These are phyloP conservation scores for Lota lota DNA, from an alignment of 2,113 vertebrate genomes.

Conservation along the genomic window DNA sequence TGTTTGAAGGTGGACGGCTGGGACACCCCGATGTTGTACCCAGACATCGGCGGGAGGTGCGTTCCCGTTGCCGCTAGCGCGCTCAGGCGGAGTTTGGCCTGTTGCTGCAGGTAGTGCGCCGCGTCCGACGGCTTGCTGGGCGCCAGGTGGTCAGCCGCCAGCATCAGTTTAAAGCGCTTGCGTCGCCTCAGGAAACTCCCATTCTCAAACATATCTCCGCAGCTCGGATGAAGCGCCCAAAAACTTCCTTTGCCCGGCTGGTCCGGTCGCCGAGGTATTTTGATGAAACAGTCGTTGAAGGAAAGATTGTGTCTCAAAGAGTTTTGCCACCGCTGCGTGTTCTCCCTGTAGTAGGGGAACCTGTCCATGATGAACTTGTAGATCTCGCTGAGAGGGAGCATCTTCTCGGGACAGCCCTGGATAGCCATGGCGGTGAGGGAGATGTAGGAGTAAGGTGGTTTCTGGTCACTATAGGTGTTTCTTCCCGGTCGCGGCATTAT, in stretches of 20 bases:
- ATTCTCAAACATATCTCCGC: conserved; percentile 98
- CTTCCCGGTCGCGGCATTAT: conserved; percentile 90
- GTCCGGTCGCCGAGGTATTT: conserved; percentile 90
- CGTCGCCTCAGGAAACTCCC: conserved; percentile 91
- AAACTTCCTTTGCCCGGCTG: conserved; percentile 95
- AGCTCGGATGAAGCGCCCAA: conserved; percentile 93
- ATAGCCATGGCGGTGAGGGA: conserved; percentile 97
- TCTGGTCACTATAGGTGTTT: conserved; percentile 95
- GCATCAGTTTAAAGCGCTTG: conserved; percentile 91
- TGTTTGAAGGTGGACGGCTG: conserved; percentile 90
- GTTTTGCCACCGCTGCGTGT: conserved; percentile 97
- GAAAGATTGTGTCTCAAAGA: conserved; percentile 96
- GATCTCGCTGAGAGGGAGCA: conserved; percentile 94
- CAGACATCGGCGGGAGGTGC: conserved; percentile 81
- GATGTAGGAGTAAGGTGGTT: conserved; percentile 96
- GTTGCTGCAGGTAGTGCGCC: conserved; percentile 86
- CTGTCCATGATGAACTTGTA: conserved; percentile 98
- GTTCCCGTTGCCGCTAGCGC: conserved; percentile 82
- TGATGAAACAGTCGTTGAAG: conserved; percentile 97
- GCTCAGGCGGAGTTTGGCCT: conserved; percentile 88
- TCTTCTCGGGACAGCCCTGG: conserved; percentile 94
- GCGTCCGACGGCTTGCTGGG: conserved; percentile 81
- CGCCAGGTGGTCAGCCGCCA: conserved; percentile 78
- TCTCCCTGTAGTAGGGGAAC: conserved; percentile 92
- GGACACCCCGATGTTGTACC: conserved; percentile 80